Conservation (phyloP, 2,888 invertebrate genomes). For the Sarcophaga variegata region DNA sequence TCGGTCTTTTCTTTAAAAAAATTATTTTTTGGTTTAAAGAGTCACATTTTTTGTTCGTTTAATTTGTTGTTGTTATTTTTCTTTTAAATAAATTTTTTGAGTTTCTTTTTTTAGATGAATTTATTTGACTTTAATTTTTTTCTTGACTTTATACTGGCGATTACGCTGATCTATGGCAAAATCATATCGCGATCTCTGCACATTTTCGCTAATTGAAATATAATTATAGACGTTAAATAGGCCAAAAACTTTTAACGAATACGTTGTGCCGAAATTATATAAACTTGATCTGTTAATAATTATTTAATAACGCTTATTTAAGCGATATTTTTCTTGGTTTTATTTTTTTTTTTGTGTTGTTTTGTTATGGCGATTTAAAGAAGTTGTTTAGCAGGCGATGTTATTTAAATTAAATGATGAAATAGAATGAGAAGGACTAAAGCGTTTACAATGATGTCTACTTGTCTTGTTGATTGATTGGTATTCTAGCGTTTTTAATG, state of each 20-base stretch:
- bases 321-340: slow-evolving; percentile 8
- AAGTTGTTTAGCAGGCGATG: neutral
- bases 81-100: neutral
- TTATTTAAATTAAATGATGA: neutral
- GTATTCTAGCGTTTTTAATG: neutral
- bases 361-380: no score
- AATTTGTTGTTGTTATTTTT: slow-evolving; percentile 22
- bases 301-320: slow-evolving; percentile 48
- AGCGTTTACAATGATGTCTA: neutral
- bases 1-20: neutral
- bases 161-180: slow-evolving; percentile 82
- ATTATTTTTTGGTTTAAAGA: neutral
- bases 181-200: slow-evolving; percentile 83
- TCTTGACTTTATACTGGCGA: slow-evolving; percentile 81
- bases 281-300: slow-evolving; percentile 66
- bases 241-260: slow-evolving; percentile 81
- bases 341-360: neutral
- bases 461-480: neutral
- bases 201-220: slow-evolving; percentile 82
- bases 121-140: slow-evolving; percentile 80
- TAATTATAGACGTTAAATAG: slow-evolving; percentile 80
- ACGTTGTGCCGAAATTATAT: slow-evolving; percentile 81
- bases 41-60: slow-evolving; percentile 56
- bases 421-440: neutral
- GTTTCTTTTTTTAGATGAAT: slow-evolving; percentile 45